These are phyloP conservation scores for Callorhinus ursinus DNA, from an alignment of 2,113 vertebrate genomes.

Conservation along the genomic window DNA sequence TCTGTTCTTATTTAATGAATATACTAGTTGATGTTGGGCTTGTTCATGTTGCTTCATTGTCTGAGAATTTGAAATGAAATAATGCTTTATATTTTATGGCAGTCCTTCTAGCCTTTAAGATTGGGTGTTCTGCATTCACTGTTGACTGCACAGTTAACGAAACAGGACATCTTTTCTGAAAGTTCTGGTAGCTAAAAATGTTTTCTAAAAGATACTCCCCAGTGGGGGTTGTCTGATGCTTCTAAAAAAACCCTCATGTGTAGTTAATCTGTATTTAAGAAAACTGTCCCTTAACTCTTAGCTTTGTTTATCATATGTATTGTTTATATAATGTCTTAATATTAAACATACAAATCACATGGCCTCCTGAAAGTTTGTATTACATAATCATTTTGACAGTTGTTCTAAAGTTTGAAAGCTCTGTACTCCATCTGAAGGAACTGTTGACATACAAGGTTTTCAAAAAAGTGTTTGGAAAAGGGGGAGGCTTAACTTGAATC, in stretches of 20 bases:
- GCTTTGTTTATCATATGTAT: neutral
- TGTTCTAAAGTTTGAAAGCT: neutral
- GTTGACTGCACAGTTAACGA: neutral
- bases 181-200: neutral
- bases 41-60: neutral
- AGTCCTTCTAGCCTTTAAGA: neutral
- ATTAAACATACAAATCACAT: neutral
- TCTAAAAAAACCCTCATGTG: neutral
- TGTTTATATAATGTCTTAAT: neutral
- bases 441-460: neutral
- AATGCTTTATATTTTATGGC: neutral
- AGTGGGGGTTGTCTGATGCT: neutral
- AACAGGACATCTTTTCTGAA: neutral
- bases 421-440: neutral
- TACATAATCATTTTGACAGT: neutral
- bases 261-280: neutral
- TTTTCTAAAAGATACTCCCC: neutral
- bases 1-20: neutral
- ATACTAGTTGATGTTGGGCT: neutral
- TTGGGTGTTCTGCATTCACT: neutral
- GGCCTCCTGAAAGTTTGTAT: neutral
- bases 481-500: neutral
- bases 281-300: neutral
- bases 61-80: neutral
- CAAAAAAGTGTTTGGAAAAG: neutral